These are phyloP conservation scores for Rhinoptilus africanus DNA, from an alignment of 2,113 vertebrate species.

Conservation along the genomic window DNA sequence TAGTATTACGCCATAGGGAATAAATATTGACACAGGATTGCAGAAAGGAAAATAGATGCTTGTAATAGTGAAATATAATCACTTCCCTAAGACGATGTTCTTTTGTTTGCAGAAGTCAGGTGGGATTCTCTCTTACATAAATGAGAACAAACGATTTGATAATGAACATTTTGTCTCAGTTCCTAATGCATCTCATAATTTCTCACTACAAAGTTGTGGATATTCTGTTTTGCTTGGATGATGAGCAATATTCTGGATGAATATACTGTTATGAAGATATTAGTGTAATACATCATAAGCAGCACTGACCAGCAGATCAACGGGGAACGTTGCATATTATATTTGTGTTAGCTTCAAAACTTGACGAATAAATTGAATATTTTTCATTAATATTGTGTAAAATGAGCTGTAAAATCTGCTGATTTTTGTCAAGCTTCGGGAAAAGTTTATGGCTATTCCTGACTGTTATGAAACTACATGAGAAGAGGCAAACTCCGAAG, in stretches of 20 bases:
- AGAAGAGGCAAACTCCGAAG: not conserved
- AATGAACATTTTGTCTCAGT: not conserved
- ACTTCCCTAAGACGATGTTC: not conserved
- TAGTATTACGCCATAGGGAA: not conserved
- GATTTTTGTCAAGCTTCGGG: not conserved
- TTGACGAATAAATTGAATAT: not conserved
- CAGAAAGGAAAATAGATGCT: not conserved
- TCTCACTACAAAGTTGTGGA: not conserved
- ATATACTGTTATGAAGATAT: not conserved
- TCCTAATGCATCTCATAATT: not conserved
- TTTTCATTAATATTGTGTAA: not conserved
- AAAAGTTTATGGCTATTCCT: not conserved
- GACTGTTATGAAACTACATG: not conserved
- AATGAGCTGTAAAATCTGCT: not conserved
- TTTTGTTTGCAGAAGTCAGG: not conserved
- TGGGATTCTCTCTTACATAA: not conserved
- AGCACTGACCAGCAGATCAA: not conserved
- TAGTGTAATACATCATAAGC: not conserved
- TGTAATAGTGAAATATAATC: not conserved
- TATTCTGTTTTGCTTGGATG: not conserved
- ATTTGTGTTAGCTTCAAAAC: not conserved
- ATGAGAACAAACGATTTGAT: not conserved
- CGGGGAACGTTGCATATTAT: not conserved
- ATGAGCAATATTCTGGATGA: not conserved
- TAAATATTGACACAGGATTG: not conserved